These are phyloP conservation scores for Eufriesea mexicana DNA, from an alignment of 1,140 invertebrate genomes.

Conservation along the genomic window DNA sequence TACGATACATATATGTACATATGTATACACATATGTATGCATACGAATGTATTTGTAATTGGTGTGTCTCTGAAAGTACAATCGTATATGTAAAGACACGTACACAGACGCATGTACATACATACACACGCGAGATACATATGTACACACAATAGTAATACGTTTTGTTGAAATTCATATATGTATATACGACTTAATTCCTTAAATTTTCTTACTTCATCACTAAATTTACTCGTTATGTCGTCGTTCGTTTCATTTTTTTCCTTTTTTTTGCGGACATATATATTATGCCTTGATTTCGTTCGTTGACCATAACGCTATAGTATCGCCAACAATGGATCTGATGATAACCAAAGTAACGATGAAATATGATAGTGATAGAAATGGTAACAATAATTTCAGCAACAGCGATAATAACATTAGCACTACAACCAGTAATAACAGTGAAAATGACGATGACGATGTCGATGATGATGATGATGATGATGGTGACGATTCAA, in stretches of 20 bases:
- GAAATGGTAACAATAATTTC: not conserved
- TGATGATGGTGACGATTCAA: not conserved
- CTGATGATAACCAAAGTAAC: not conserved
- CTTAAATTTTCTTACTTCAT: constrained; percentile 48
- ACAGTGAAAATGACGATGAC: not conserved
- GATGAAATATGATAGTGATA: not conserved
- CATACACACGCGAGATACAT: constrained; percentile 5
- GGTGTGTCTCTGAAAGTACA: constrained; percentile 2
- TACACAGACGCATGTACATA: not conserved
- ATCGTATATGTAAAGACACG: not conserved
- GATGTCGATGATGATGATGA: not conserved
- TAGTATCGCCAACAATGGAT: not conserved
- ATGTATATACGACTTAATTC: constrained; percentile 34
- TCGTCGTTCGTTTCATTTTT: constrained; percentile 36
- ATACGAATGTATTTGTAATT: constrained; percentile 45
- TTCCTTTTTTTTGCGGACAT: not conserved
- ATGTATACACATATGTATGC: constrained; percentile 22
- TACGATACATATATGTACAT: constrained; percentile 54
- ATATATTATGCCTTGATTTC: not conserved
- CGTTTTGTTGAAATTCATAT: constrained; percentile 22
- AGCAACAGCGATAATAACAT: not conserved
- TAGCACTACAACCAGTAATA: not conserved
- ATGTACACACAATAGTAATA: constrained; percentile 25
- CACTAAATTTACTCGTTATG: constrained; percentile 56
- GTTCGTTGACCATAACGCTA: not conserved